A percentile compares a stretch with the other conserved stretches of the same genome.
Evolutionary conservation across 2,888 invertebrate genomes (phyloP).

Genomic region (Nesidiocoris tenuis): DNA sequence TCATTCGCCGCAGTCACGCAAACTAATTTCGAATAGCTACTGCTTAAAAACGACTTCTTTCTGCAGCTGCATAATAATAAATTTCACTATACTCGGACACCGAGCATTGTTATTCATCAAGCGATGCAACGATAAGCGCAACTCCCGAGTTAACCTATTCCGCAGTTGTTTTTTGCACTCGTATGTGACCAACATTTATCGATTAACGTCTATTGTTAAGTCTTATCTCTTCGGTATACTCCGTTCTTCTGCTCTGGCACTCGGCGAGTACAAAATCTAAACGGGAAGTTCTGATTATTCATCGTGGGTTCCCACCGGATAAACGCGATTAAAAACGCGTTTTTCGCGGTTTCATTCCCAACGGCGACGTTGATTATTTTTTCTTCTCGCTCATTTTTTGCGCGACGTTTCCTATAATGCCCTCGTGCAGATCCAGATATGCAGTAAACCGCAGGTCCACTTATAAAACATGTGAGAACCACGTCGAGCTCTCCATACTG

Average conservation of each 20-base stretch:
- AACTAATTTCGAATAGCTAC: too few relatives aligned
- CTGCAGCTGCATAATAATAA: background rate
- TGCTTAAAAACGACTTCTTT: too few relatives aligned
- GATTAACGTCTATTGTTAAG: slow-evolving; percentile 21
- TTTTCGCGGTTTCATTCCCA: slow-evolving; percentile 15
- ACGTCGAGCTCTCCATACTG: background rate
- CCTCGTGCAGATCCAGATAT: background rate
- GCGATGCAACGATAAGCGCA: background rate
- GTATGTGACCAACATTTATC: slow-evolving; percentile 13
- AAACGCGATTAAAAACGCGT: slow-evolving; percentile 28
- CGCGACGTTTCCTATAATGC: slow-evolving; percentile 3
- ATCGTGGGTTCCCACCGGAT: slow-evolving; percentile 34
- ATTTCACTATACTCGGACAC: background rate
- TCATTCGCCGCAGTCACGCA: too few relatives aligned
- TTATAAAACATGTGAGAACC: slow-evolving; percentile 1
- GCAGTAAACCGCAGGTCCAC: background rate
- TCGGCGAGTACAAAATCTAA: slow-evolving; percentile 13
- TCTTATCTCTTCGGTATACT: slow-evolving; percentile 16
- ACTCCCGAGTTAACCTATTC: background rate
- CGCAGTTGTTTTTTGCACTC: slow-evolving; percentile 7
- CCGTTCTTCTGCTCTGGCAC: slow-evolving; percentile 9
- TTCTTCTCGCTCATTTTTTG: slow-evolving; percentile 1
- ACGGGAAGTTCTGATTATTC: slow-evolving; percentile 39
- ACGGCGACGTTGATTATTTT: slow-evolving; percentile 6
- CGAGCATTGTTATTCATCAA: background rate